Percentiles rank a stretch among this genome's conserved stretches.
phyloP scores from a whole-genome alignment of 2,888 invertebrate genomes.

The Cheilosia variabilis region DNA sequence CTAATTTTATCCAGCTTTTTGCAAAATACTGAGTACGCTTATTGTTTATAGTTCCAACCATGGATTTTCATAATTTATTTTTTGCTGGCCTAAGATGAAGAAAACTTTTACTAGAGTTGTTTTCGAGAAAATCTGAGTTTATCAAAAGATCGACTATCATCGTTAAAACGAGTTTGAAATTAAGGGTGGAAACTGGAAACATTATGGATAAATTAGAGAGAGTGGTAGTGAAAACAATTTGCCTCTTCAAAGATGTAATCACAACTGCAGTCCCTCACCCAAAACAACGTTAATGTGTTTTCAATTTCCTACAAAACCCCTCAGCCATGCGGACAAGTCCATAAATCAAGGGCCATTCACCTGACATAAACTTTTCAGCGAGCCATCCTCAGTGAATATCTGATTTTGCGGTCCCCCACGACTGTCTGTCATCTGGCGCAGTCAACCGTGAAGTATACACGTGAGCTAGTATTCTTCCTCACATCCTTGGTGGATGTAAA shows the following conservation, averaged over 20 bases:
- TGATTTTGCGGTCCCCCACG: background rate
- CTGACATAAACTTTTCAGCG: conserved; percentile 27
- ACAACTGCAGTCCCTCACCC: background rate
- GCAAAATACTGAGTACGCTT: no score
- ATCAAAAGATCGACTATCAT: no score
- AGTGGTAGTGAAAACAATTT: no score
- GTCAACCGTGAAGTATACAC: conserved; percentile 20
- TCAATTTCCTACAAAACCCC: background rate
- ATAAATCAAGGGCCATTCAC: conserved; percentile 38
- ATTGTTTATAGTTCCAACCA: no score
- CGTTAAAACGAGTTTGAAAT: no score
- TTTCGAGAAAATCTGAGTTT: no score
- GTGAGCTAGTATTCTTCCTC: conserved; percentile 17
- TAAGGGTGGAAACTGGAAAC: no score
- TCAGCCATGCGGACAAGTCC: background rate
- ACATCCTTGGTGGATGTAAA: conserved; percentile 19
- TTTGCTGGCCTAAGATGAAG: no score
- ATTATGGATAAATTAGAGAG: no score
- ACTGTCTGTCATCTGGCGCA: conserved; percentile 36
- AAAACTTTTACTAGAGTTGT: no score
- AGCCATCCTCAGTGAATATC: background rate
- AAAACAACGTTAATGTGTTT: background rate
- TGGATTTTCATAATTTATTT: no score
- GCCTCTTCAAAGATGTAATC: background rate
- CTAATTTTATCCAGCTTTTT: no score